A percentile compares a stretch with the other conserved stretches of the same genome.
Conservation (phyloP, 2,888 invertebrate genomes). For the Gasteruption jaculator region DNA sequence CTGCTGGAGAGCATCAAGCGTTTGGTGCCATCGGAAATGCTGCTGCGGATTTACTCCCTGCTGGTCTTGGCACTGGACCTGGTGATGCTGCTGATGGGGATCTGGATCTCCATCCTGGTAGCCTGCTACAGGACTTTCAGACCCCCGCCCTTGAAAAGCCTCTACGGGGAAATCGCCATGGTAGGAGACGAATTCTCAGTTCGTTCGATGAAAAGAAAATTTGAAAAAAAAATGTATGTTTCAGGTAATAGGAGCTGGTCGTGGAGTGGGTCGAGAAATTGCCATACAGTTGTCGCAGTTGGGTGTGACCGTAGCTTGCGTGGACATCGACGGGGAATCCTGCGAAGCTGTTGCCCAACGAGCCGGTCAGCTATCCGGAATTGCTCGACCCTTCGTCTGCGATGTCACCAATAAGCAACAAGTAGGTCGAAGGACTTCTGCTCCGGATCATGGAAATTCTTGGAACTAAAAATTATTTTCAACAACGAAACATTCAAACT, state of each 20-base stretch:
- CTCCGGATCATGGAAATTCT: too few relatives aligned
- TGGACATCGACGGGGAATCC: conserved; percentile 59
- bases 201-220: too few relatives aligned
- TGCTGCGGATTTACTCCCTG: conserved; percentile 57
- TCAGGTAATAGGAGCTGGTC: conserved; percentile 67
- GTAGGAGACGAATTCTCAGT: conserved; percentile 45
- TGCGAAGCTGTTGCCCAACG: conserved; percentile 55
- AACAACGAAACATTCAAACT: too few relatives aligned
- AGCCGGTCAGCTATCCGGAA: conserved; percentile 53
- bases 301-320: conserved; percentile 61
- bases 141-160: conserved; percentile 60
- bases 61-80: conserved; percentile 57
- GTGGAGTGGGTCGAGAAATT: conserved; percentile 64
- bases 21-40: conserved; percentile 53
- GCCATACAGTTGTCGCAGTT: conserved; percentile 58
- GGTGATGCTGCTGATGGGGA: conserved; percentile 54
- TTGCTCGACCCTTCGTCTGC: conserved; percentile 55
- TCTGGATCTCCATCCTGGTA: conserved; percentile 55
- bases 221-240: conserved; percentile 3
- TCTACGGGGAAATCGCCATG: conserved; percentile 62
- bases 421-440: too few relatives aligned
- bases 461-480: too few relatives aligned
- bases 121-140: conserved; percentile 55
- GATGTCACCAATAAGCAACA: conserved; percentile 58
- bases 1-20: conserved; percentile 18